Base-by-base conservation (phyloP, 2,113 vertebrate species). In the Mustela lutreola region DNA sequence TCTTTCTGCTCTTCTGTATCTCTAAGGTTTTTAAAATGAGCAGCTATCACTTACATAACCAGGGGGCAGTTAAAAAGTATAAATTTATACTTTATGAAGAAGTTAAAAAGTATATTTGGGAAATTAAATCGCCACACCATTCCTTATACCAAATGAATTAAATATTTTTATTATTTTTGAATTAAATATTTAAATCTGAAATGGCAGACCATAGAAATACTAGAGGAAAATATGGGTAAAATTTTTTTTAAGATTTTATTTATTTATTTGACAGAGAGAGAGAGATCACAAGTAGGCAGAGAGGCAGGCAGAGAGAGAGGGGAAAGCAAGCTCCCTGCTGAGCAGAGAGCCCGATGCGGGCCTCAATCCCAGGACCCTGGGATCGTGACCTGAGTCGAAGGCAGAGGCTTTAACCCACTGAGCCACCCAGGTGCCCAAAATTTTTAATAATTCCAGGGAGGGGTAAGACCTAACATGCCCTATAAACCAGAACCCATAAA, bases 141-240 rank as follows among this genome's bases (percentile, higher is more conserved):
- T 63, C 33, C 18, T 56, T 84, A 94, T 79, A 84, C 36, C 4
- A 96, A 97, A 96, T 81, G 15, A 28, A 85, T 80, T 96, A 83
- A 76, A 97, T 19, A 65, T 91, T 96, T 56, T 56, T 53, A 53
- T 53, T 53, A 53, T 18, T 56, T 56, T 18, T 81, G 15, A 28
- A 88, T 80, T 97, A 83, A 76, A 97, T 19, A 65, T 91, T 96
- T 75, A 73, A 75, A 75, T 53, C 19, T 80, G 56, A 95, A 96
- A 88, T 88, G 0, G n/a, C 5, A 70, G 18, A 73, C 10, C 24
- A 60, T 91, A 71, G 92, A 92, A 91, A 93, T 81, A 81, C 60
- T 81, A 89, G 31, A 62, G 91, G 70, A 76, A 83, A 95, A 67
- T 62, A 73, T 60, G 12, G 28, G 11, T 12, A 56, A 80, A 53